Percentiles rank a stretch among this genome's conserved stretches.
These are phyloP conservation scores for Ypsolopha scabrella DNA, from an alignment of 2,888 invertebrate species.

Conservation along the genomic window DNA sequence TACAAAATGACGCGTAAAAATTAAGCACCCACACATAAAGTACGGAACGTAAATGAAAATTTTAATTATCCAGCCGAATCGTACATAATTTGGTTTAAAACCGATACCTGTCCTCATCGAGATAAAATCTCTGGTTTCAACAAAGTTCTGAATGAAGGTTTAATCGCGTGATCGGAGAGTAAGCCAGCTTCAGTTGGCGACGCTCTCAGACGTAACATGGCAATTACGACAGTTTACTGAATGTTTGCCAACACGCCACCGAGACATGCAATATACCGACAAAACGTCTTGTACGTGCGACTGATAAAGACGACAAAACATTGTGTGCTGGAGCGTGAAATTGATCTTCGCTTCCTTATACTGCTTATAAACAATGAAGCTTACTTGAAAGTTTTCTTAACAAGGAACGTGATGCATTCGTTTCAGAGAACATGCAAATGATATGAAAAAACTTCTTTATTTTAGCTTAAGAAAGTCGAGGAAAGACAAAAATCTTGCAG, in stretches of 20 bases:
- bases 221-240: slow-evolving; percentile 3
- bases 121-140: slow-evolving; percentile 7
- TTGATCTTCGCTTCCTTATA: too few relatives aligned
- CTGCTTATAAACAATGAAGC: too few relatives aligned
- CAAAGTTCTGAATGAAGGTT: slow-evolving; percentile 11
- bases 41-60: not conserved
- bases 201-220: not conserved
- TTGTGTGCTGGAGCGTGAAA: too few relatives aligned
- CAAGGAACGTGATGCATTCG: too few relatives aligned
- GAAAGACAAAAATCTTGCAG: slow-evolving; percentile 17
- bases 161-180: slow-evolving; percentile 17
- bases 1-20: not conserved
- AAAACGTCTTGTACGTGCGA: not conserved
- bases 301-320: not conserved
- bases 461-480: slow-evolving; percentile 12
- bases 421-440: too few relatives aligned
- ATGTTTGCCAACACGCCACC: not conserved
- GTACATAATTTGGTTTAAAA: not conserved
- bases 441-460: not conserved
- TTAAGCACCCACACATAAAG: not conserved
- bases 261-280: not conserved
- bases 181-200: not conserved
- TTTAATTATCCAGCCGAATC: not conserved
- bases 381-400: too few relatives aligned
- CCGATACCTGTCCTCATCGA: not conserved